These are phyloP conservation scores for Zosterops lateralis DNA, from an alignment of 2,113 vertebrate species.

Conservation along the genomic window DNA sequence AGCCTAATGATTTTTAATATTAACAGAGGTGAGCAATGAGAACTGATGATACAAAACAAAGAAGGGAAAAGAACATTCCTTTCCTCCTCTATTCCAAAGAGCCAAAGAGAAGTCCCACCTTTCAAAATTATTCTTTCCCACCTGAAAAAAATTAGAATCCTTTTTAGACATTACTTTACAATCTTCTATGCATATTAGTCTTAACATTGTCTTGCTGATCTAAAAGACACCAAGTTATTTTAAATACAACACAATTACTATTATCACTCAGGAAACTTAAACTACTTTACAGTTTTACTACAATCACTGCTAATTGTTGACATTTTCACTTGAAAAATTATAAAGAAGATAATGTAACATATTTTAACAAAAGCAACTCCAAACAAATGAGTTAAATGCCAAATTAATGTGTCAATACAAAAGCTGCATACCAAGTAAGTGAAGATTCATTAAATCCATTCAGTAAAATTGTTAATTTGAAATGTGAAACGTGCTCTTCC, in stretches of 20 bases:
- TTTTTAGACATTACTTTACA: neutral
- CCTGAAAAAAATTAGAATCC: neutral
- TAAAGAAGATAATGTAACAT: fast-evolving
- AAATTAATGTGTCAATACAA: neutral
- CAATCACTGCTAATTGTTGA: neutral
- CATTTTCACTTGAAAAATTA: neutral
- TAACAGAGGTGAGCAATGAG: neutral
- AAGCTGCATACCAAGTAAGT: neutral
- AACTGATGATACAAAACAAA: neutral
- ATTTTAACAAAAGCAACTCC: neutral
- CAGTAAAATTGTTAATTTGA: neutral
- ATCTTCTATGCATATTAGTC: neutral
- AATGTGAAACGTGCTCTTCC: neutral
- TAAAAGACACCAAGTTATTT: neutral
- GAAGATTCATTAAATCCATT: neutral
- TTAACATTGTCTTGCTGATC: neutral
- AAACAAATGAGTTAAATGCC: neutral
- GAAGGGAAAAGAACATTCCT: neutral
- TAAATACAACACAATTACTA: neutral
- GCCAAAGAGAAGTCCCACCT: neutral
- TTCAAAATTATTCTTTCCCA: slow-evolving; percentile 2
- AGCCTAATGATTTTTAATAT: neutral
- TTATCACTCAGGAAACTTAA: neutral
- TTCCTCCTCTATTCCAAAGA: neutral
- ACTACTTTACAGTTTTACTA: neutral